Evolutionary conservation across 2,113 vertebrate species (phyloP), one percentile per base, ranked within the genome.

Genomic region (Lophius piscatorius): DNA sequence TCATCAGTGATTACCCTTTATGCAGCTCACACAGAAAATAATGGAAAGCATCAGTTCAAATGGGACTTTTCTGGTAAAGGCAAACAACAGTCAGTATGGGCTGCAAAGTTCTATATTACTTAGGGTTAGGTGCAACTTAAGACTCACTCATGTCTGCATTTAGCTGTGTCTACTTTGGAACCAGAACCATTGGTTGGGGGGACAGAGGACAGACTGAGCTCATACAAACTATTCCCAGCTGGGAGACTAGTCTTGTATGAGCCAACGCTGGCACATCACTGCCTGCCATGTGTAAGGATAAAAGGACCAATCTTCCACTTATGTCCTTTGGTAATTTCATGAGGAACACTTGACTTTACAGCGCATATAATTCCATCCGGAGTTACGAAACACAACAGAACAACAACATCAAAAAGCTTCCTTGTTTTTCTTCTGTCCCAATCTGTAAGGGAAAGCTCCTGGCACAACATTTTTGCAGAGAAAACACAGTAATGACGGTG

Each of bases 401-500:
- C 23, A 67, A 76, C 61, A 81, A 58, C 34, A 77, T 61, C 52
- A 70, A 26, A 46, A 47, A 21, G 51, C 23, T 42, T 54, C 21
- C 29, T 49, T 35, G 21, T 33, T 47, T 47, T 28, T 34, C 26
- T 38, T 3, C 9, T 51, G 51, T 55, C 52, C 63, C 33, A 12
- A 28, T 45, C 33, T 26, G 56, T 64, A 40, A 80, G 63, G 21
- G 21, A 71, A 82, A 69, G 31, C 64, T 80, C 50, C 65, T 83
- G 71, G 60, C 81, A 56, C 26, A 67, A 66, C 57, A 74, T 84
- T 88, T 88, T 82, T 80, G 49, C 72, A 80, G 70, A 82, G 74
- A 81, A 86, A 87, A 74, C 87, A 80, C 36, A 55, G 80, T 88
- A 74, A 88, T 89, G 87, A 89, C 70, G 63, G 84, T 76, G 64